Evolutionary conservation across 2,113 vertebrate species (phyloP), one percentile per base, ranked within the genome.

Genomic region (Anser brachyrhynchus): DNA sequence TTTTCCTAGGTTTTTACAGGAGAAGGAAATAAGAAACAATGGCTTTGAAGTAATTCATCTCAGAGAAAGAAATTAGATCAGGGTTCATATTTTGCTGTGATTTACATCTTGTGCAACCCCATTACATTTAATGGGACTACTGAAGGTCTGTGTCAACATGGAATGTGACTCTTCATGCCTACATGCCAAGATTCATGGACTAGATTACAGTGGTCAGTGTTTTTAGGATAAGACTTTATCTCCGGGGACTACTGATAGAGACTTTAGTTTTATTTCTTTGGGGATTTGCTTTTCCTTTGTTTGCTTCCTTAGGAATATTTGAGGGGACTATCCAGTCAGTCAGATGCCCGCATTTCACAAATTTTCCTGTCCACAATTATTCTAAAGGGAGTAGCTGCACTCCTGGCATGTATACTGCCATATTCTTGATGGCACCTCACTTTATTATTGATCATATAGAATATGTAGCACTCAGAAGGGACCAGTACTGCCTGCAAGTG

Each of bases 31-130:
- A 79, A 77, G 73, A 75, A 94, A 84, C n/a, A 83, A 64, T 82
- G 37, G 31, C 35, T 83, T 93, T 83, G 29, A 87, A 91, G 54
- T 57, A 93, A 93, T 72, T 87, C 0, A 80, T 83, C 25, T 89
- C 61, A 65, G 61, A 62, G 79, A 79, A 87, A 89, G n/a, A 95
- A 91, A 96, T 95, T 43, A 93, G 75, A 96, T 61, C 72, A 86
- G 75, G 46, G 52, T 82, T 94, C 75, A 70, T 95, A 95, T 91
- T 92, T 95, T 92, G 93, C 67, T 88, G 61, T 95, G 94, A 95
- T 94, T 96, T 96, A 92, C 94, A 94, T 95, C 94, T 93, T 73
- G 52, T 84, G 90, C 81, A 96, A 90, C 87, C 89, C 75, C 55
- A 82, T 93, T 93, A 94, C 41, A 75, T 90, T 95, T 95, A 95